A percentile compares a stretch with the other conserved stretches of the same genome.
Conservation (phyloP, 2,888 invertebrate species). For the Ophion ellenae region DNA sequence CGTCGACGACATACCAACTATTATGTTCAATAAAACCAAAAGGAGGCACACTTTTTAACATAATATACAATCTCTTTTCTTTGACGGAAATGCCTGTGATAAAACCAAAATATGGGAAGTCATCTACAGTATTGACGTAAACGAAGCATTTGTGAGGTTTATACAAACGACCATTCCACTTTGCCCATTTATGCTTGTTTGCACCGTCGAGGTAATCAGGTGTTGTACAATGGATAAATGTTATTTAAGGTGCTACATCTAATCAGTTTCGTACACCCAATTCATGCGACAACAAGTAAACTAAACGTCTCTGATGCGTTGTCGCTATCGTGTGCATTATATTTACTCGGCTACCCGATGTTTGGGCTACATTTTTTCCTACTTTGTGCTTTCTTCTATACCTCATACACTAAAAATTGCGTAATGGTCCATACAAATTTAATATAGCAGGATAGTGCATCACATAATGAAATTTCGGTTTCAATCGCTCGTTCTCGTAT, state of each 20-base stretch:
- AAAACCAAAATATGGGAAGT: slow-evolving; percentile 35
- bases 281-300: slow-evolving; percentile 36
- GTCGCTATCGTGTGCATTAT: slow-evolving; percentile 42
- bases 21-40: slow-evolving; percentile 6
- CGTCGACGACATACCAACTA: slow-evolving; percentile 15
- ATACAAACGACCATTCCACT: slow-evolving; percentile 29
- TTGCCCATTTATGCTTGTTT: slow-evolving; percentile 24
- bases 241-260: slow-evolving; percentile 14
- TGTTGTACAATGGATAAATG: slow-evolving; percentile 5
- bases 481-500: slow-evolving; percentile 27
- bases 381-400: slow-evolving; percentile 52
- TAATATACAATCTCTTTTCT: slow-evolving; percentile 13
- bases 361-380: slow-evolving; percentile 39
- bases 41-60: slow-evolving; percentile 13
- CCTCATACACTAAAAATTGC: slow-evolving; percentile 57
- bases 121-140: slow-evolving; percentile 1
- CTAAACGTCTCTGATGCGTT: slow-evolving; percentile 46
- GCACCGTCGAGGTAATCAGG: slow-evolving; percentile 4
- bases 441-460: slow-evolving; percentile 40
- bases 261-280: not conserved
- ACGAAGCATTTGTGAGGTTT: slow-evolving; percentile 37
- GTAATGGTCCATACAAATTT: slow-evolving; percentile 15
- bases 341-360: slow-evolving; percentile 42
- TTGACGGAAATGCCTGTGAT: slow-evolving; percentile 5
- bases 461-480: slow-evolving; percentile 54